Conservation (phyloP, 2,797 vertebrate genomes). For the Meriones psammophilus region DNA sequence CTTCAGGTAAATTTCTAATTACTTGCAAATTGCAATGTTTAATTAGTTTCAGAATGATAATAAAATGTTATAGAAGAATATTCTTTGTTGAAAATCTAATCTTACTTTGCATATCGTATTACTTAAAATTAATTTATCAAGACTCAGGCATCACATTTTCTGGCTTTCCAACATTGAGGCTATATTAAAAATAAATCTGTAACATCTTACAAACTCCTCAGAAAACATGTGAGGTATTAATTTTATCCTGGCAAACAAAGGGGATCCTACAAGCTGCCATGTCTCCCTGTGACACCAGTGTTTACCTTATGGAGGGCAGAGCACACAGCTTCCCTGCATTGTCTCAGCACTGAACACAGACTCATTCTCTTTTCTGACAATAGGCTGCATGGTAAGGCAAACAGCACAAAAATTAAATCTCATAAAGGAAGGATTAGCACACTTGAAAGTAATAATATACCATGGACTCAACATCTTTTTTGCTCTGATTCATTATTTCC, state of each 20-base stretch:
- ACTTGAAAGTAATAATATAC: constrained; percentile 76
- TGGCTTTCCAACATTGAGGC: constrained; percentile 49
- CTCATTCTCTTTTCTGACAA: constrained; percentile 53
- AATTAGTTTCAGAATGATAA: constrained; percentile 66
- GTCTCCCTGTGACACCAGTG: constrained; percentile 13
- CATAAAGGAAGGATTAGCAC: constrained; percentile 83
- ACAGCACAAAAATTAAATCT: constrained; percentile 78
- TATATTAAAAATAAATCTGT: constrained; percentile 73
- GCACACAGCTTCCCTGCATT: background rate
- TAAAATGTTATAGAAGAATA: background rate
- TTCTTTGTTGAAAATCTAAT: constrained; percentile 44
- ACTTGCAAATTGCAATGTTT: constrained; percentile 58
- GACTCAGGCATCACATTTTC: constrained; percentile 1
- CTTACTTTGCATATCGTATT: constrained; percentile 51
- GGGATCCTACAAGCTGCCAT: background rate
- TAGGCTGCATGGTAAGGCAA: constrained; percentile 63
- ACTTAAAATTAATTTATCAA: constrained; percentile 68
- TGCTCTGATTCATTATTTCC: constrained; percentile 60
- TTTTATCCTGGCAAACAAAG: constrained; percentile 62
- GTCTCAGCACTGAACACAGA: constrained; percentile 31
- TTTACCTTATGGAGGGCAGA: constrained; percentile 59
- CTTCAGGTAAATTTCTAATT: constrained; percentile 69
- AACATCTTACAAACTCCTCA: constrained; percentile 56
- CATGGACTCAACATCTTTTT: constrained; percentile 51
- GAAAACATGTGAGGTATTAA: constrained; percentile 68